Evolutionary conservation across 1,140 invertebrate genomes (phyloP).

Genomic region (Drosophila teissieri): DNA sequence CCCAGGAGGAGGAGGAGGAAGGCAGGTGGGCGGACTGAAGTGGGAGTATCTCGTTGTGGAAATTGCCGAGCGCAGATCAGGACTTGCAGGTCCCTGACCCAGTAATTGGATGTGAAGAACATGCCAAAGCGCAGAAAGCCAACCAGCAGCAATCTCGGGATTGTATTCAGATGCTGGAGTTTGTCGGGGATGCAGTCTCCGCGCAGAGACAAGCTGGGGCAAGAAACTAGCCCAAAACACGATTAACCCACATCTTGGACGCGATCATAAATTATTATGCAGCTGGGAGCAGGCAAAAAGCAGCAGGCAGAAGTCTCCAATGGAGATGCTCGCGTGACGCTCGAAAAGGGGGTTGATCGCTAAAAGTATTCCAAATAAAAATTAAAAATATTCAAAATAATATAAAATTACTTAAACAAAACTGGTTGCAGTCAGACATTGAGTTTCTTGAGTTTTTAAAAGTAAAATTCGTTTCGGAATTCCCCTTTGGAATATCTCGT

Average conservation of each 20-base stretch:
- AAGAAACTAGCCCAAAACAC: slow-evolving; percentile 82
- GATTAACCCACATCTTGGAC: slow-evolving; percentile 85
- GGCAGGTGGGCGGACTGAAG: slow-evolving; percentile 3
- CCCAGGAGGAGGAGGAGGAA: neutral
- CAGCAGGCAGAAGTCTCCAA: slow-evolving; percentile 18
- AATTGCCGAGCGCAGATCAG: slow-evolving; percentile 67
- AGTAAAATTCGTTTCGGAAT: too few relatives aligned
- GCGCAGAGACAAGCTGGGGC: slow-evolving; percentile 21
- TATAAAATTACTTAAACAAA: too few relatives aligned
- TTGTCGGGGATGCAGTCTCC: neutral
- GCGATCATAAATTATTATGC: slow-evolving; percentile 85
- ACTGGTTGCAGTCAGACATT: too few relatives aligned
- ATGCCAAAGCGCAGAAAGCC: slow-evolving; percentile 44
- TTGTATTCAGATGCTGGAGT: slow-evolving; percentile 4
- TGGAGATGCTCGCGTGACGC: slow-evolving; percentile 29
- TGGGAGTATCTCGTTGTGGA: slow-evolving; percentile 40
- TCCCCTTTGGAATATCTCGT: neutral
- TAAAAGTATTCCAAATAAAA: neutral
- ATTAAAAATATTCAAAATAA: too few relatives aligned
- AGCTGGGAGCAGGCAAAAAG: slow-evolving; percentile 55
- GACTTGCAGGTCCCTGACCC: slow-evolving; percentile 79
- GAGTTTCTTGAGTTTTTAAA: neutral
- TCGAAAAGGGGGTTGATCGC: neutral
- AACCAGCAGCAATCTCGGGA: slow-evolving; percentile 30
- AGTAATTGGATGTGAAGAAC: slow-evolving; percentile 78